phyloP scores from a whole-genome alignment of 1,140 invertebrate species.

The Nasonia longicornis region DNA sequence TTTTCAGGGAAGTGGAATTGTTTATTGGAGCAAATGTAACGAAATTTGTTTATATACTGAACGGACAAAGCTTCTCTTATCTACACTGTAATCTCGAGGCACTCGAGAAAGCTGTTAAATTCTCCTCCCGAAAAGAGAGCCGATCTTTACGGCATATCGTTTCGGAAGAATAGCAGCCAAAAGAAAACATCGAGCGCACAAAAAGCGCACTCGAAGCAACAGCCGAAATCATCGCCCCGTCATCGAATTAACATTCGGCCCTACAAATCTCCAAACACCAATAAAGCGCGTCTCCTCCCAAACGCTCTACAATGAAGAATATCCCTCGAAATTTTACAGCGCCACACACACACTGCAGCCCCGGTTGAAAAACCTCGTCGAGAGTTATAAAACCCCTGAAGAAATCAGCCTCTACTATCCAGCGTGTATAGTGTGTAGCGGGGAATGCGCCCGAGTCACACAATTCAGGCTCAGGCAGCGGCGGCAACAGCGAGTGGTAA shows the following conservation, averaged over 20 bases:
- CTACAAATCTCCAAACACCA: conserved; percentile 28
- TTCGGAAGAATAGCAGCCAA: background rate
- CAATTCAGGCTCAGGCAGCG: background rate
- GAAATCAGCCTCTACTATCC: background rate
- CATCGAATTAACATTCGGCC: conserved; percentile 22
- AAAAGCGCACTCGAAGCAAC: background rate
- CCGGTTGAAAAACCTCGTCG: background rate
- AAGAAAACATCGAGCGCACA: background rate
- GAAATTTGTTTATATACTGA: too few relatives aligned
- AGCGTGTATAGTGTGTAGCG: background rate
- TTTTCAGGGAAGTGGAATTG: too few relatives aligned
- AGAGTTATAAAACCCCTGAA: conserved; percentile 31
- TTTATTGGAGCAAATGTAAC: too few relatives aligned
- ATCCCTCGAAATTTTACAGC: background rate
- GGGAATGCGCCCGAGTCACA: background rate
- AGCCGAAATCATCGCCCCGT: background rate
- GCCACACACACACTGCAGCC: background rate
- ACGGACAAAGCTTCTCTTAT: too few relatives aligned
- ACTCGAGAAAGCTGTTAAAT: too few relatives aligned
- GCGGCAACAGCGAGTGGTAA: background rate
- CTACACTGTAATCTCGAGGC: too few relatives aligned
- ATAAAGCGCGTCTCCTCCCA: conserved; percentile 1
- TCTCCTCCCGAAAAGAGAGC: too few relatives aligned
- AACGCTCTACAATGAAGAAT: background rate
- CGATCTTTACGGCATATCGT: too few relatives aligned